These are phyloP conservation scores for Drosophila ustulata DNA, from an alignment of 2,888 invertebrate genomes.

Conservation along the genomic window DNA sequence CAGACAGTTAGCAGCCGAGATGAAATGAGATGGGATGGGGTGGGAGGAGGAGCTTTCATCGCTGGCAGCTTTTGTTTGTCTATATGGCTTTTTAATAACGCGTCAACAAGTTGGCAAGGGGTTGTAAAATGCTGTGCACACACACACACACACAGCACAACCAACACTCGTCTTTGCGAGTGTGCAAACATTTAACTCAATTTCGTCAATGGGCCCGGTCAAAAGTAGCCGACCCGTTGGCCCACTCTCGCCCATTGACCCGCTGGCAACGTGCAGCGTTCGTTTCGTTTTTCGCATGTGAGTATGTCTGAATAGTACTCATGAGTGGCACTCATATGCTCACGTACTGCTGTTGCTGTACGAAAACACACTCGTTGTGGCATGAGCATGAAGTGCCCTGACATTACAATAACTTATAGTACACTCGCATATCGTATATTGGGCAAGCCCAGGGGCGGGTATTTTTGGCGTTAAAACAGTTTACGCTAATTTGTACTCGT, in stretches of 20 bases:
- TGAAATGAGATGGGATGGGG: background rate
- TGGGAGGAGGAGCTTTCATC: slow-evolving; percentile 52
- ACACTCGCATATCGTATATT: background rate
- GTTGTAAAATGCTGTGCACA: slow-evolving; percentile 66
- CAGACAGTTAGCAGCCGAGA: slow-evolving; percentile 15
- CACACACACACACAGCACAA: slow-evolving; percentile 17
- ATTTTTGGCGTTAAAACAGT: slow-evolving; percentile 73
- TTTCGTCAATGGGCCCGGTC: slow-evolving; percentile 65
- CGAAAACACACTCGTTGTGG: too few relatives aligned
- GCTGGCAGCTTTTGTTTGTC: slow-evolving; percentile 57
- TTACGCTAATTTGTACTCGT: slow-evolving; percentile 70
- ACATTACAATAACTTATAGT: slow-evolving; percentile 5
- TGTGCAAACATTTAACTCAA: slow-evolving; percentile 42
- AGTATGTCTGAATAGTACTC: background rate
- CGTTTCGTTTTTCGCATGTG: background rate
- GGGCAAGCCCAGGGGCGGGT: slow-evolving; percentile 49
- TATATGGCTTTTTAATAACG: slow-evolving; percentile 77
- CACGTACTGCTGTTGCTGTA: slow-evolving; percentile 23
- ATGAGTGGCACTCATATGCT: slow-evolving; percentile 39
- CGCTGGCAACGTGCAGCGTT: slow-evolving; percentile 7
- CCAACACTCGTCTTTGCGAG: background rate
- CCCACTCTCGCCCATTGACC: slow-evolving; percentile 56
- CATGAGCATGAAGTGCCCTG: background rate
- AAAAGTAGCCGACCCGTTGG: slow-evolving; percentile 41
- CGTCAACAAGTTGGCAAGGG: slow-evolving; percentile 62